phyloP scores from a whole-genome alignment of 2,888 invertebrate species.

The Lapara coniferarum region DNA sequence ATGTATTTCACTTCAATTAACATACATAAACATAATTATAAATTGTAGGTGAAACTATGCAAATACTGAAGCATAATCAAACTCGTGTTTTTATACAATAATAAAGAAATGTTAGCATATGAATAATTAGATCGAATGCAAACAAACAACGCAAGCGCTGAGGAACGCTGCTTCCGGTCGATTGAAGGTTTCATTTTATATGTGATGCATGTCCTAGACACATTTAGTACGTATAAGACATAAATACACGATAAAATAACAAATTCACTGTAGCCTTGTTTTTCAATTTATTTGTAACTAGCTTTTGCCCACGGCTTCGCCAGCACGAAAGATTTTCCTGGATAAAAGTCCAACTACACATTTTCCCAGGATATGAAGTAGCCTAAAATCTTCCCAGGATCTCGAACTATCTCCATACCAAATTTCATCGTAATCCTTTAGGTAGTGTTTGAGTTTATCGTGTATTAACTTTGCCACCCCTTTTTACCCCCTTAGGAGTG shows the following conservation, averaged over 20 bases:
- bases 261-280: background rate
- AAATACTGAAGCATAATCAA: background rate
- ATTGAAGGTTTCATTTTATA: constrained; percentile 8
- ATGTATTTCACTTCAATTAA: background rate
- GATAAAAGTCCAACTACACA: no score
- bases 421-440: no score
- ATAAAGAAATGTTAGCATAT: background rate
- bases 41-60: background rate
- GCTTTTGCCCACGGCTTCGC: background rate
- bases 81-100: background rate
- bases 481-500: no score
- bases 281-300: background rate
- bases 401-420: no score
- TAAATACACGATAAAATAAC: background rate
- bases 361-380: no score
- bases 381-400: no score
- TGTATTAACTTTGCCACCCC: no score
- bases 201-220: background rate
- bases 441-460: no score
- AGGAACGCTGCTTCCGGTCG: background rate
- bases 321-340: no score
- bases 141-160: background rate
- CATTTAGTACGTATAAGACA: background rate
- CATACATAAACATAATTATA: background rate
- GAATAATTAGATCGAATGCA: constrained; percentile 9